phyloP scores from a whole-genome alignment of 2,888 invertebrate genomes.

The Ormyrus rosae region DNA sequence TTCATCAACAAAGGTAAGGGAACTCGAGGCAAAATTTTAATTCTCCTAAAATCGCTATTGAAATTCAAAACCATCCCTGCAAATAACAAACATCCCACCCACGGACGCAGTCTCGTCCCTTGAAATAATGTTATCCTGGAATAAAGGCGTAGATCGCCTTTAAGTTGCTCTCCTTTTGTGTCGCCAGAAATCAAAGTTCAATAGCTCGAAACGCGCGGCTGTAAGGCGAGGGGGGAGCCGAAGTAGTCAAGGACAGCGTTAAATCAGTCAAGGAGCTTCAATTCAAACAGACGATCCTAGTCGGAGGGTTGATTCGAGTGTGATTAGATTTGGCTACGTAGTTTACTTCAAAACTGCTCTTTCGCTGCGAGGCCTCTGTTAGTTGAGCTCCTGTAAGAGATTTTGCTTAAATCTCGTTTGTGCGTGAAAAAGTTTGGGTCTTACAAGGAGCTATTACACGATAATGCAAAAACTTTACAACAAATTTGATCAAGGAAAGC shows the following conservation, averaged over 20 bases:
- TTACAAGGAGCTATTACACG: not conserved
- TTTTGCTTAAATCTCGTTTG: not conserved
- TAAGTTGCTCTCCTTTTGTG: too few species aligned
- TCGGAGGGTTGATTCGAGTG: conserved; percentile 4
- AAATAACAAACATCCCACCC: too few species aligned
- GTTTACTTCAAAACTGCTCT: conserved; percentile 12
- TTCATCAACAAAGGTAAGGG: too few species aligned
- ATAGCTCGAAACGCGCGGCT: not conserved
- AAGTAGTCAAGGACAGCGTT: conserved; percentile 44
- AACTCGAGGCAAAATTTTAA: too few species aligned
- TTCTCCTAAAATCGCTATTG: too few species aligned
- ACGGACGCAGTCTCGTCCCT: too few species aligned
- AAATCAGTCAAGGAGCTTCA: conserved; percentile 66
- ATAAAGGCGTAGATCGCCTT: too few species aligned
- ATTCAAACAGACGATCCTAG: conserved; percentile 71
- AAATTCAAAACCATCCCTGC: too few species aligned
- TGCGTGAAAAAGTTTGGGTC: too few species aligned
- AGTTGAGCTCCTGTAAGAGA: not conserved
- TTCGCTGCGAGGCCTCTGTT: not conserved
- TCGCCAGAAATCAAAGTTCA: not conserved
- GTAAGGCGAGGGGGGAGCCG: not conserved
- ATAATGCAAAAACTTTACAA: conserved; percentile 3
- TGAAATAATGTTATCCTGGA: too few species aligned
- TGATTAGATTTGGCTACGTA: conserved; percentile 38
- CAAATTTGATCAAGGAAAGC: conserved; percentile 10